These are phyloP conservation scores for Epinephelus fuscoguttatus DNA, from an alignment of 2,113 vertebrate species.

Conservation along the genomic window DNA sequence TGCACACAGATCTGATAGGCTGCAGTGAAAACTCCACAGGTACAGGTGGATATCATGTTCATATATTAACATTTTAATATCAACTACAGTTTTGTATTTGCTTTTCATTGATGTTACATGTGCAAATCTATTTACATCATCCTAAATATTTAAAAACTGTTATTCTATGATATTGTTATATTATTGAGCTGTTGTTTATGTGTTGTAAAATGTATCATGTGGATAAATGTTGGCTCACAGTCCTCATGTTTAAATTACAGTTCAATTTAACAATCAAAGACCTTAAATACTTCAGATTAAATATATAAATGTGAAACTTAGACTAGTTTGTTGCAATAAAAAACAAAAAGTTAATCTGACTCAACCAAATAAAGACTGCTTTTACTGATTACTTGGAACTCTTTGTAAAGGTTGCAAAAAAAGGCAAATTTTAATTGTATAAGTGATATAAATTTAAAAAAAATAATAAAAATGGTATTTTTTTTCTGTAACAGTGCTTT, in stretches of 20 bases:
- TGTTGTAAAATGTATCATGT: not conserved
- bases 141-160: not conserved
- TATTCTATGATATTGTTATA: not conserved
- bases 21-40: slow-evolving; percentile 44
- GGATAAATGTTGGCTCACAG: not conserved
- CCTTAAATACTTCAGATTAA: not conserved
- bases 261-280: too few relatives aligned
- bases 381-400: too few relatives aligned
- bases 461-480: not conserved
- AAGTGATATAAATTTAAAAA: too few relatives aligned
- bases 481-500: too few relatives aligned
- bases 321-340: not conserved
- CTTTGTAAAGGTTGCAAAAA: too few relatives aligned
- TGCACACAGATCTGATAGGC: slow-evolving; percentile 10
- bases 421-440: too few relatives aligned
- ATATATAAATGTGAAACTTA: not conserved
- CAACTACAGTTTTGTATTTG: not conserved
- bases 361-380: too few relatives aligned
- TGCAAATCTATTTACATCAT: not conserved
- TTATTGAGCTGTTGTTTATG: not conserved
- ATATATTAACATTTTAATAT: not conserved
- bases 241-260: not conserved
- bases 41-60: not conserved
- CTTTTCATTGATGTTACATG: not conserved
- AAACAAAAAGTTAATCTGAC: too few relatives aligned